These are phyloP conservation scores for Calidris pugnax DNA, from an alignment of 2,113 vertebrate species.

Conservation along the genomic window DNA sequence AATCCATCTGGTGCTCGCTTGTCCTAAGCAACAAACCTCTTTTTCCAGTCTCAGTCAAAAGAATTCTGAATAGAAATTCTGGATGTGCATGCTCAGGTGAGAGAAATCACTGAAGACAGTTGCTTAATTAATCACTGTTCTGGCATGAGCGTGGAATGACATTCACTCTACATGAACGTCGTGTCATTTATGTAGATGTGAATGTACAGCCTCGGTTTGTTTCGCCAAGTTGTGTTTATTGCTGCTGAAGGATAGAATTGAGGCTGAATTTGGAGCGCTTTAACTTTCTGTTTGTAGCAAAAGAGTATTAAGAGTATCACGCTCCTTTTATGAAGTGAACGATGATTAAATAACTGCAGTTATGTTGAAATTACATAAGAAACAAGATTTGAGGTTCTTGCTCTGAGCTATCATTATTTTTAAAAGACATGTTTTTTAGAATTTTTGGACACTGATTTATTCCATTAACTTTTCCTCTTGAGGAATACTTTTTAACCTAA, in stretches of 20 bases:
- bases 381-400: background rate
- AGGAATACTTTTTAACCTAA: background rate
- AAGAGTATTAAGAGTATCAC: background rate
- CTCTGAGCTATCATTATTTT: background rate
- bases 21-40: background rate
- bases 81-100: background rate
- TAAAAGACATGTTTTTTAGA: background rate
- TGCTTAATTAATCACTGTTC: constrained; percentile 31
- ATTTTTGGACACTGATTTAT: background rate
- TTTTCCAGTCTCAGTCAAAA: background rate
- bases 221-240: background rate
- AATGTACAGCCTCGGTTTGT: background rate
- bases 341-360: background rate
- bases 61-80: background rate
- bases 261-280: background rate
- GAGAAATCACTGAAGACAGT: background rate
- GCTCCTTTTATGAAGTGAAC: background rate
- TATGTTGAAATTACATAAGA: background rate
- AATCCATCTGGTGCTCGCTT: background rate
- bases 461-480: background rate
- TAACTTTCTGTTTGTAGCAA: background rate
- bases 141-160: background rate
- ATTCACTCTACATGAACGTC: background rate
- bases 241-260: background rate
- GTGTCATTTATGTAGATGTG: background rate